Evolutionary conservation across 2,888 invertebrate genomes (phyloP).

Genomic region (Xylota segnis): DNA sequence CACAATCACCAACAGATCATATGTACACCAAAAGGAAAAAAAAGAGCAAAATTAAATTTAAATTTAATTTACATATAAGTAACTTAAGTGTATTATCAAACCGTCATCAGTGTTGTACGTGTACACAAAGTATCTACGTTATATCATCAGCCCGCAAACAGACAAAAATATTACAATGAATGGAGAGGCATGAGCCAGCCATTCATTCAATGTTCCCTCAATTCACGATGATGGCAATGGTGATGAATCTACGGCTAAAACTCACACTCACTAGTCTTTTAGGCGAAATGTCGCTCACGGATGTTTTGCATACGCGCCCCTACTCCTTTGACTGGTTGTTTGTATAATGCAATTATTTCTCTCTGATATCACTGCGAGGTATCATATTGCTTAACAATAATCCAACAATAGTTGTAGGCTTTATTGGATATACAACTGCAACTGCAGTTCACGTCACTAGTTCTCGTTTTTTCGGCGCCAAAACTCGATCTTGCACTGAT

Average conservation of each 20-base stretch:
- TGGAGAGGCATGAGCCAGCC: conserved; percentile 49
- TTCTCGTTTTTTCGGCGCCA: conserved; percentile 48
- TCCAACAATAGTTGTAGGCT: conserved; percentile 23
- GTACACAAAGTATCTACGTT: conserved; percentile 18
- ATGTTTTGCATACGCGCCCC: conserved; percentile 49
- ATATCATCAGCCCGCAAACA: conserved; percentile 60
- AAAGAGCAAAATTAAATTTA: conserved; percentile 51
- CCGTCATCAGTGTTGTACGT: conserved; percentile 9
- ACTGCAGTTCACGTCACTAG: conserved; percentile 40
- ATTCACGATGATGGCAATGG: conserved; percentile 52
- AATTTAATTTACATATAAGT: conserved; percentile 51
- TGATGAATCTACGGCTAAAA: conserved; percentile 62
- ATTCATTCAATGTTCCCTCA: conserved; percentile 53
- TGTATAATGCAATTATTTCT: conserved; percentile 66
- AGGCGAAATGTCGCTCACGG: conserved; percentile 62
- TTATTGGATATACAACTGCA: conserved; percentile 57
- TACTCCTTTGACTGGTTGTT: conserved; percentile 32
- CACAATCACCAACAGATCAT: conserved; percentile 31
- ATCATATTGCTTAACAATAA: conserved; percentile 60
- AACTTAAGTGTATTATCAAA: conserved; percentile 49
- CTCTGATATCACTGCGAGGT: conserved; percentile 20
- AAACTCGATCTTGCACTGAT: conserved; percentile 50
- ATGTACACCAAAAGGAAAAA: conserved; percentile 35
- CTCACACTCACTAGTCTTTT: conserved; percentile 64
- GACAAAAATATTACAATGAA: conserved; percentile 65